Evolutionary conservation across 2,113 vertebrate species (phyloP), one percentile per base, ranked within the genome.

Genomic region (Hystrix cristata): DNA sequence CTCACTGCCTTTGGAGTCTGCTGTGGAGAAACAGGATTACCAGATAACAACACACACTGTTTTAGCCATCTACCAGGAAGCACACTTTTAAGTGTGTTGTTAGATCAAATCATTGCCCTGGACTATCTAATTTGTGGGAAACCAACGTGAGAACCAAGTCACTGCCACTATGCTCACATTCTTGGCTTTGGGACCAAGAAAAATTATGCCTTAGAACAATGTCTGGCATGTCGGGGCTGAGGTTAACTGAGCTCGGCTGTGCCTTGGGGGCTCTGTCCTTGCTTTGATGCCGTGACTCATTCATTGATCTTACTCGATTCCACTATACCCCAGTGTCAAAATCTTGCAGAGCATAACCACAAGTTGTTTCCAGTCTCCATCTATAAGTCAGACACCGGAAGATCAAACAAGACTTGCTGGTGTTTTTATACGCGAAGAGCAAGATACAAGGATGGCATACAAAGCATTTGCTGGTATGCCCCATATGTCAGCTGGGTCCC

Each of bases 101-200:
- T 89, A 71, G 46, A 90, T 81, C 93, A 62, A 83, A 57, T 60
- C 48, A 38, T 46, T 82, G 79, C 62, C 72, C 67, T 72, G 55
- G 21, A 93, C 43, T 59, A 78, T 19, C 91, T 62, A 43, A 34
- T 90, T 55, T 84, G 88, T 87, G 93, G 88, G 95, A 95, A 87
- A 83, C 29, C 74, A 29, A 19, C 0, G 16, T 90, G 71, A 87
- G 25, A n/a, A 74, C 84, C 74, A 72, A 74, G 81, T 84, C 46
- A 78, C 14, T n/a, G 76, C 86, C 86, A 84, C 62, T 8, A 19
- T 90, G 34, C 91, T 80, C 89, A 92, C 85, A 87, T 51, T 87
- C 57, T 74, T 97, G 95, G 94, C 74, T 87, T 90, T 43, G 0
- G 81, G 86, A 94, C 89, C 96, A 74, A 97, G 57, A 80, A 84